These are phyloP conservation scores for Aphidius gifuensis DNA, from an alignment of 1,140 invertebrate genomes.

Conservation along the genomic window DNA sequence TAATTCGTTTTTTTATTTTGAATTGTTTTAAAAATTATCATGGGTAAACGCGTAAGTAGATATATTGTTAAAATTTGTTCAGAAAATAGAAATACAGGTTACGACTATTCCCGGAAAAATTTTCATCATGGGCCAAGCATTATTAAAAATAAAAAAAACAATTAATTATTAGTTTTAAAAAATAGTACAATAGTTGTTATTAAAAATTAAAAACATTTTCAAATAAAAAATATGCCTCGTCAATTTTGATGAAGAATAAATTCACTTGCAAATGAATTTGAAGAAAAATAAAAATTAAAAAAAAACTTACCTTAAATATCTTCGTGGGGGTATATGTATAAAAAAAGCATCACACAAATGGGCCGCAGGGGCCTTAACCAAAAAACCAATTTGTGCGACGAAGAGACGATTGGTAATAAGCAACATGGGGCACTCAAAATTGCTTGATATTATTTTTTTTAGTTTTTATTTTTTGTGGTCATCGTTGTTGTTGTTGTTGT, in stretches of 20 bases:
- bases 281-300: not conserved
- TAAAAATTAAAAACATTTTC: constrained; percentile 14
- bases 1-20: too few relatives aligned
- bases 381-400: constrained; percentile 54
- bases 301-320: too few relatives aligned
- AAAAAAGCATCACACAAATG: too few relatives aligned
- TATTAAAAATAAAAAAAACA: too few relatives aligned
- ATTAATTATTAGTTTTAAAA: too few relatives aligned
- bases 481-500: constrained; percentile 45
- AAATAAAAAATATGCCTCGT: constrained; percentile 33
- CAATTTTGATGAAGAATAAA: constrained; percentile 36
- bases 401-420: constrained; percentile 51
- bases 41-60: too few relatives aligned
- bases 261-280: constrained; percentile 45
- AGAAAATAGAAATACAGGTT: too few relatives aligned
- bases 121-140: too few relatives aligned
- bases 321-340: not conserved
- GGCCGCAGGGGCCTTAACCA: constrained; percentile 17
- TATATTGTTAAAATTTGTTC: too few relatives aligned
- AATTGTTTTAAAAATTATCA: too few relatives aligned
- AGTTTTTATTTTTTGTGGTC: constrained; percentile 43
- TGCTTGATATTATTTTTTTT: constrained; percentile 34
- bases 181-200: too few relatives aligned
- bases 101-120: too few relatives aligned
- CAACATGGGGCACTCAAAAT: constrained; percentile 45